Conservation (phyloP, 2,888 invertebrate species). For the Hofmannophila pseudospretella region DNA sequence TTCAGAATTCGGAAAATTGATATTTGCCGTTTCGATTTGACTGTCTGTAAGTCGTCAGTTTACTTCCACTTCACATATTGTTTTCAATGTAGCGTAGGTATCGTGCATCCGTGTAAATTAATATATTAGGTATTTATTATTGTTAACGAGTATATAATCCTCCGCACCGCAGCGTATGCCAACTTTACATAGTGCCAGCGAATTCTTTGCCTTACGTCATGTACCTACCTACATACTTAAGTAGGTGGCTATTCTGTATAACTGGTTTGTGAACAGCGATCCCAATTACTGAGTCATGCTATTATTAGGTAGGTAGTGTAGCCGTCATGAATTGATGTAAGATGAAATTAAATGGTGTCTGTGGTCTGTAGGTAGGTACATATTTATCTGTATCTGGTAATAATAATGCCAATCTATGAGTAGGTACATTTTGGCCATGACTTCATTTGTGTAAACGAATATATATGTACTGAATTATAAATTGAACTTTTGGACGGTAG, state of each 20-base stretch:
- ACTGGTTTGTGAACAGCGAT: conserved; percentile 11
- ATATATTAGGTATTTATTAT: background rate
- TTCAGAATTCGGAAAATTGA: too few relatives aligned
- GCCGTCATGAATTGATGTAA: background rate
- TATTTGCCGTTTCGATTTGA: too few relatives aligned
- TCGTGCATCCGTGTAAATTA: background rate
- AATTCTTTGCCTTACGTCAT: conserved; percentile 12
- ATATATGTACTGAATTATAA: too few relatives aligned
- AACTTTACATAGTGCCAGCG: conserved; percentile 8
- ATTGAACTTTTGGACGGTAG: too few relatives aligned
- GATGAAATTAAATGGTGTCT: background rate
- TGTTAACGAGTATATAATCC: background rate
- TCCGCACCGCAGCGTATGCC: conserved; percentile 1
- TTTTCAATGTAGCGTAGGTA: too few relatives aligned
- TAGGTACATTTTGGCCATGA: too few relatives aligned
- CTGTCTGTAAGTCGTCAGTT: too few relatives aligned
- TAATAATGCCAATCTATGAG: too few relatives aligned
- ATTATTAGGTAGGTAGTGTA: conserved; percentile 3
- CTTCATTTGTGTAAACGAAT: too few relatives aligned
- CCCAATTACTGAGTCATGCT: conserved; percentile 10
- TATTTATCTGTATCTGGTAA: too few relatives aligned
- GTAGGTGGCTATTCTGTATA: conserved; percentile 8
- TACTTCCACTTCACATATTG: too few relatives aligned
- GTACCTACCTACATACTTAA: background rate
- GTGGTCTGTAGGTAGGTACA: too few relatives aligned